A percentile compares a stretch with the other conserved stretches of the same genome.
Evolutionary conservation across 2,113 vertebrate genomes (phyloP).

Genomic region (Oryzias woworae): DNA sequence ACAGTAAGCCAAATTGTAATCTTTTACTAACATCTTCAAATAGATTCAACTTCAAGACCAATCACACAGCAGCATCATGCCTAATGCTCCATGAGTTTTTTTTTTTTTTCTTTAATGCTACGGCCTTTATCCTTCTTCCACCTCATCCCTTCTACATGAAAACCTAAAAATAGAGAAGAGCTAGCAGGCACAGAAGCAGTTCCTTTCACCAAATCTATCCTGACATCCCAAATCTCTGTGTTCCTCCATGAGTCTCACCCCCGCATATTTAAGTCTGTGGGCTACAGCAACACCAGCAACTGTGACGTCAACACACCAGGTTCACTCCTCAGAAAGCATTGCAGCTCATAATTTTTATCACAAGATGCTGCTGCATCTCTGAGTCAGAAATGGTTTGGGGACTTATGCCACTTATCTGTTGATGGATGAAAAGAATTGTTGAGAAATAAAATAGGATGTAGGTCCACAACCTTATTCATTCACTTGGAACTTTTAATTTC

Average conservation of each 20-base stretch:
- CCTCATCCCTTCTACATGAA: conserved; percentile 1
- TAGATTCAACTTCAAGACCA: too few species aligned
- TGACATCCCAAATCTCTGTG: conserved; percentile 30
- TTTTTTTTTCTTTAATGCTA: not conserved
- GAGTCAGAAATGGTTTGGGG: too few species aligned
- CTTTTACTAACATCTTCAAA: too few species aligned
- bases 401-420: too few species aligned
- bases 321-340: not conserved
- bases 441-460: too few species aligned
- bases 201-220: conserved; percentile 32
- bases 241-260: conserved; percentile 8
- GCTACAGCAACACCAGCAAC: conserved; percentile 22
- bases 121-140: not conserved
- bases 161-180: conserved; percentile 22
- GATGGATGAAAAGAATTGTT: too few species aligned
- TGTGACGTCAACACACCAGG: not conserved
- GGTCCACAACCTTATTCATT: too few species aligned
- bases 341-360: not conserved
- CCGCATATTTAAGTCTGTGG: conserved; percentile 23
- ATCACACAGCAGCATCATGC: too few species aligned
- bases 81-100: not conserved
- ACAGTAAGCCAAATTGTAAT: too few species aligned
- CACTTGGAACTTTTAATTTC: too few species aligned
- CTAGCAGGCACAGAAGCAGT: conserved; percentile 20
- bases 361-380: not conserved